A percentile compares a stretch with the other conserved stretches of the same genome.
These are phyloP conservation scores for Trachelus troglodyta DNA, from an alignment of 2,888 invertebrate genomes.

Conservation along the genomic window DNA sequence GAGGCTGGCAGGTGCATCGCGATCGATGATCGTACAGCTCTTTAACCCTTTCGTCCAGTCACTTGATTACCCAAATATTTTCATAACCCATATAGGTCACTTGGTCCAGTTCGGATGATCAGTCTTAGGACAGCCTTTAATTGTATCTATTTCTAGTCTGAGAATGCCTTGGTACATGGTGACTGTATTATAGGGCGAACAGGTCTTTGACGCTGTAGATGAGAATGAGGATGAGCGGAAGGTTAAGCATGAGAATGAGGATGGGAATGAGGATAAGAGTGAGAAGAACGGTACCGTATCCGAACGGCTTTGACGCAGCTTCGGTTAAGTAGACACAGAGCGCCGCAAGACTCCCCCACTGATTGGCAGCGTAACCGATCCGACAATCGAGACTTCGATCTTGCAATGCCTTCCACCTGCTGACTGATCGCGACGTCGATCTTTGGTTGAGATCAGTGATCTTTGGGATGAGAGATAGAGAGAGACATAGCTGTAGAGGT, in stretches of 20 bases:
- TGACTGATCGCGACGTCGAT: neutral
- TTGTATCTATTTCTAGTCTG: neutral
- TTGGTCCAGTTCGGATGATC: neutral
- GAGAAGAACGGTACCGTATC: neutral
- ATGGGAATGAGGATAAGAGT: neutral
- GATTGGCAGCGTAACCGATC: conserved; percentile 5
- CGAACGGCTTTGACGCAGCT: conserved; percentile 5
- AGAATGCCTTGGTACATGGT: neutral
- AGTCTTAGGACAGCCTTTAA: neutral
- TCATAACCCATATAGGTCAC: neutral
- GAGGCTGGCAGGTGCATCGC: neutral
- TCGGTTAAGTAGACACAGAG: conserved; percentile 4
- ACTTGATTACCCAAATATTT: neutral
- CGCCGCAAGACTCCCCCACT: conserved; percentile 1
- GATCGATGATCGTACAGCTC: neutral
- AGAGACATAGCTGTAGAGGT: neutral
- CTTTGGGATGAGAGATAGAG: conserved; percentile 17
- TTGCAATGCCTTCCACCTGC: neutral
- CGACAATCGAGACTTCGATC: neutral
- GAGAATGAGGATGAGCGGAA: neutral
- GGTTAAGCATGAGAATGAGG: neutral
- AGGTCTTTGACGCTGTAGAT: neutral
- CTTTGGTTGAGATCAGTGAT: conserved; percentile 15
- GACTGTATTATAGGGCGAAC: neutral
- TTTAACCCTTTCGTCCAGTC: neutral